phyloP scores from a whole-genome alignment of 2,888 invertebrate species.

The Cheiracanthium punctorium region DNA sequence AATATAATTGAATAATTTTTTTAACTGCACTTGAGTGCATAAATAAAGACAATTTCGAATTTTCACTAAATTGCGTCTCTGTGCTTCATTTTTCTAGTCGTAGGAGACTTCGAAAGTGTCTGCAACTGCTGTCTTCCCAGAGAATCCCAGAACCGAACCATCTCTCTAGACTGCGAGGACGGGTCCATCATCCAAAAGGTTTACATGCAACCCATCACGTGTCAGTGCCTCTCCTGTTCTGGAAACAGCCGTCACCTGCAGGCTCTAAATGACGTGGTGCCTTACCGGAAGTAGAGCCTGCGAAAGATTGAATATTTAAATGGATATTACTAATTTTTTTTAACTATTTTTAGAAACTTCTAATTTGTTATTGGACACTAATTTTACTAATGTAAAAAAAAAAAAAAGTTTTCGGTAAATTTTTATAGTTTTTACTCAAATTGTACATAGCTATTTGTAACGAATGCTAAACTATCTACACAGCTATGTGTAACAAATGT shows the following conservation, averaged over 20 bases:
- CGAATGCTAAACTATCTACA: no score
- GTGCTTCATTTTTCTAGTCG: slow-evolving; percentile 34
- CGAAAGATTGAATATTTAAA: background rate
- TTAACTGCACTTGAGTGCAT: no score
- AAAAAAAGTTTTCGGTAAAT: no score
- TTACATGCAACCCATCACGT: slow-evolving; percentile 51
- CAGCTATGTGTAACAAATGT: no score
- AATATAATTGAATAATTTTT: no score
- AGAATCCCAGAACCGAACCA: slow-evolving; percentile 7
- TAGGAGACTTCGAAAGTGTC: slow-evolving; percentile 58
- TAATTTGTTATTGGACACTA: no score
- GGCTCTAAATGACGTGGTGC: slow-evolving; percentile 33
- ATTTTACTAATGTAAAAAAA: no score
- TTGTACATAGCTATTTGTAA: no score
- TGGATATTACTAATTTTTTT: background rate
- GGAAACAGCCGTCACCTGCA: background rate
- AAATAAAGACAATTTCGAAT: no score
- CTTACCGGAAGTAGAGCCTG: background rate
- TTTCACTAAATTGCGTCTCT: no score
- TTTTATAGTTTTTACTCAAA: no score
- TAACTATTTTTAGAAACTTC: no score
- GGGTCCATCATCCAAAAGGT: slow-evolving; percentile 44
- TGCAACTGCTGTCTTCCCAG: slow-evolving; percentile 61
- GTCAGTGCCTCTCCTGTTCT: slow-evolving; percentile 47
- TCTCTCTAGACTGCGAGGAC: slow-evolving; percentile 48